phyloP scores from a whole-genome alignment of 2,113 vertebrate genomes.

The Capricornis sumatraensis region DNA sequence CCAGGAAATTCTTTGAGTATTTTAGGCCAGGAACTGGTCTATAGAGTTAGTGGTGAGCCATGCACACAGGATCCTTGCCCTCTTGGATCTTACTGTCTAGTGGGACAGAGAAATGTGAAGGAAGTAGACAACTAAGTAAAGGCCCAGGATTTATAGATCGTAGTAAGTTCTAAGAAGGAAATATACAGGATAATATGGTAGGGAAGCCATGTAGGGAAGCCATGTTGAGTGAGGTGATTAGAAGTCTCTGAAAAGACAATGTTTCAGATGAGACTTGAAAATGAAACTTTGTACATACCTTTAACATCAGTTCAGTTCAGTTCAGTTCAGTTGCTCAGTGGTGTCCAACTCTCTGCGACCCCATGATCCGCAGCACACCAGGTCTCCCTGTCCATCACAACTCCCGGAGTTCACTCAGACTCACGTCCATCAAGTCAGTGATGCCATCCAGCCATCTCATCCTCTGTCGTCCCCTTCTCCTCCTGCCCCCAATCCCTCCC shows the following conservation, averaged over 20 bases:
- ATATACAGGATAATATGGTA: not conserved
- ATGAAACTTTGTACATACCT: not conserved
- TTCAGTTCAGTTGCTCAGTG: too few species aligned
- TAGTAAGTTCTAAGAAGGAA: not conserved
- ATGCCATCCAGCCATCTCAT: too few species aligned
- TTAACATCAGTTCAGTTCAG: not conserved
- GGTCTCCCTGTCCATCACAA: too few species aligned
- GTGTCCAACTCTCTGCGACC: too few species aligned
- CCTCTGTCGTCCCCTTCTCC: too few species aligned
- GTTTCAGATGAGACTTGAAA: not conserved
- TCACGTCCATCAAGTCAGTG: rapidly evolving
- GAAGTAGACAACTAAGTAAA: not conserved
- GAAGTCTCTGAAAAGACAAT: not conserved
- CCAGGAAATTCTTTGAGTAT: not conserved
- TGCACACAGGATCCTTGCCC: not conserved
- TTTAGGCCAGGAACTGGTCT: not conserved
- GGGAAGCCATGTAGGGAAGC: not conserved
- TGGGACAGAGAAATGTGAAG: not conserved
- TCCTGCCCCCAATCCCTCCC: too few species aligned
- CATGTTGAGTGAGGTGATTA: not conserved
- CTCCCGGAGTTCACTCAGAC: too few species aligned
- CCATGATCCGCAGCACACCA: rapidly evolving
- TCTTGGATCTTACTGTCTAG: not conserved
- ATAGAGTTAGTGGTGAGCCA: not conserved
- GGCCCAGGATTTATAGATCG: not conserved